phyloP scores from a whole-genome alignment of 2,888 invertebrate species.

The Creontiades dilutus region DNA sequence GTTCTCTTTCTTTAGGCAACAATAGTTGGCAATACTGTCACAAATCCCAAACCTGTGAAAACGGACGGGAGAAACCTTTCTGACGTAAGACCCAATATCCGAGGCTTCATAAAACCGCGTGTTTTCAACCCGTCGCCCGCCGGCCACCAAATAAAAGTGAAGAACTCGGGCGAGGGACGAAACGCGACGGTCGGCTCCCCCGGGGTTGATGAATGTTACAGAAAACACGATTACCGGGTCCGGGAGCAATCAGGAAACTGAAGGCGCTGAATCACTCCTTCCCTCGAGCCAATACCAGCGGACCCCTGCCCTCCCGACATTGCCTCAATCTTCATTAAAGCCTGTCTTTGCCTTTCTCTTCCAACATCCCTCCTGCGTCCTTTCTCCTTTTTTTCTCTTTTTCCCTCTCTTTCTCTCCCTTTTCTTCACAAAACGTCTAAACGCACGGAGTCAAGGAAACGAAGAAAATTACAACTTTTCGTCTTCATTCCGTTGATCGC shows the following conservation, averaged over 20 bases:
- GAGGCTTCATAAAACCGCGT: too few relatives aligned
- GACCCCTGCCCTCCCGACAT: slow-evolving; percentile 14
- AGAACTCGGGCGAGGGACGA: not conserved
- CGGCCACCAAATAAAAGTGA: slow-evolving; percentile 11
- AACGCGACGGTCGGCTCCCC: not conserved
- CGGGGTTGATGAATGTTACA: slow-evolving; percentile 48
- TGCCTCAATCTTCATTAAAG: slow-evolving; percentile 57
- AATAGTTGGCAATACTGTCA: too few relatives aligned
- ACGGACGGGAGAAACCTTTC: too few relatives aligned
- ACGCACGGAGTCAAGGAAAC: not conserved
- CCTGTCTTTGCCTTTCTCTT: slow-evolving; percentile 40
- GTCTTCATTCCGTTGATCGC: not conserved
- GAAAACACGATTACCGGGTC: slow-evolving; percentile 40
- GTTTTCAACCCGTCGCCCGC: not conserved
- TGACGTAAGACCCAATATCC: too few relatives aligned
- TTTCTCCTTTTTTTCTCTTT: not conserved
- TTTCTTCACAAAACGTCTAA: not conserved
- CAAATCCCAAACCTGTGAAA: too few relatives aligned
- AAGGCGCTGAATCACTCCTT: slow-evolving; percentile 55
- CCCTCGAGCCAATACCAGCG: slow-evolving; percentile 26
- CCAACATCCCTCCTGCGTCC: not conserved
- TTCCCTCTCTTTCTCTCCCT: too few relatives aligned
- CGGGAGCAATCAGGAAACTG: slow-evolving; percentile 54
- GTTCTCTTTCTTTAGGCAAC: too few relatives aligned
- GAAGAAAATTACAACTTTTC: not conserved